A percentile compares a stretch with the other conserved stretches of the same genome.
These are phyloP conservation scores for Parazoanthus atlanticus DNA, from an alignment of 92 coral and sea anemone genomes.

Conservation along the genomic window DNA sequence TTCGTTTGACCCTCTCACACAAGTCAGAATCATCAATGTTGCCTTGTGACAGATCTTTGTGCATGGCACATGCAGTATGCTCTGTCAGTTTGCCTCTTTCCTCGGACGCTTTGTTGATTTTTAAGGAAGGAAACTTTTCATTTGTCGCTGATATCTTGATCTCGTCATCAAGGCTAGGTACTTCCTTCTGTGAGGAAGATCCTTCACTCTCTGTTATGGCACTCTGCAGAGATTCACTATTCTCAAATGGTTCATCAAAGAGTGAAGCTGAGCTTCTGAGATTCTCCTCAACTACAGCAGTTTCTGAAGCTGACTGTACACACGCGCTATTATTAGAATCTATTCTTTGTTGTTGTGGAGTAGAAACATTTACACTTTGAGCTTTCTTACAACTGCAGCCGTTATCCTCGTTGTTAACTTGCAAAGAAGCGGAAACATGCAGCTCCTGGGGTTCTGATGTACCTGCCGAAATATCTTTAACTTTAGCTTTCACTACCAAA, in stretches of 20 bases:
- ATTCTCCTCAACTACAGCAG: not conserved
- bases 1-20: slow-evolving; percentile 55
- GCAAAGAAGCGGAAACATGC: not conserved
- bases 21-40: slow-evolving; percentile 40
- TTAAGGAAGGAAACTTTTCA: not conserved
- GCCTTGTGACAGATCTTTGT: not conserved
- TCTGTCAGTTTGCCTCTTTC: not conserved
- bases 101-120: not conserved
- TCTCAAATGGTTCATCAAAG: slow-evolving; percentile 33
- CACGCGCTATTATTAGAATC: not conserved
- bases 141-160: not conserved
- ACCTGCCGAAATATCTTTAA: not conserved
- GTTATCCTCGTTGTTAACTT: not conserved
- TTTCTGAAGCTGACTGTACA: slow-evolving; percentile 4
- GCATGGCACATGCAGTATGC: not conserved
- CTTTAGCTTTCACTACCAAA: not conserved
- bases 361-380: not conserved
- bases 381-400: not conserved
- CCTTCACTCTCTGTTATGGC: not conserved
- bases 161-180: not conserved
- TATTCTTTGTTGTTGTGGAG: not conserved
- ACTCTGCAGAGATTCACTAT: not conserved
- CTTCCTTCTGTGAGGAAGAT: not conserved
- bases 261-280: slow-evolving; percentile 39
- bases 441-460: not conserved